Evolutionary conservation across 2,113 vertebrate genomes (phyloP).

Genomic region (Cathartes aura): DNA sequence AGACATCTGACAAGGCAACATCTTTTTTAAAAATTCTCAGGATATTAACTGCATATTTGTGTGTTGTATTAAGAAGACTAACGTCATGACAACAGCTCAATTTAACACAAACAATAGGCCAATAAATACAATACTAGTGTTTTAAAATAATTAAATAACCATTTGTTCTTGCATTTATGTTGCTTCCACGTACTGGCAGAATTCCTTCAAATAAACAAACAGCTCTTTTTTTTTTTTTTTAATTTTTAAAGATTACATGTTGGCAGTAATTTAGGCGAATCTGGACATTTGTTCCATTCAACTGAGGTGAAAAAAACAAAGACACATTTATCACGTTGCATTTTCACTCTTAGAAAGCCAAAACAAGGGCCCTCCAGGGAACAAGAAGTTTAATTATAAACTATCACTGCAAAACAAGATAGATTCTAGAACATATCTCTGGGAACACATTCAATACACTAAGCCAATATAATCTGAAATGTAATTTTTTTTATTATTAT

Average conservation of each 20-base stretch:
- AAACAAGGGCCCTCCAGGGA: not conserved
- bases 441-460: not conserved
- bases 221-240: not conserved
- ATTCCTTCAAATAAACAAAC: slow-evolving; percentile 44
- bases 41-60: slow-evolving; percentile 29
- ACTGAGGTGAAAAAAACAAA: not conserved
- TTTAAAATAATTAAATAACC: slow-evolving; percentile 43
- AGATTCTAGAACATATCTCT: not conserved
- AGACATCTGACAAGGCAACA: not conserved
- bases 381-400: slow-evolving; percentile 22
- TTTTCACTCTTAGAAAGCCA: slow-evolving; percentile 18
- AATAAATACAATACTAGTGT: slow-evolving; percentile 26
- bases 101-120: slow-evolving; percentile 19
- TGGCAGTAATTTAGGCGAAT: not conserved
- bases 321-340: not conserved
- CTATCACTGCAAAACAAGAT: not conserved
- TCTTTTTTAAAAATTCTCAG: not conserved
- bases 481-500: not conserved
- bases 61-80: slow-evolving; percentile 16
- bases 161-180: slow-evolving; percentile 27
- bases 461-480: not conserved
- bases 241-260: not conserved
- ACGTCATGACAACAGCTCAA: slow-evolving; percentile 37
- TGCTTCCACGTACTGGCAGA: slow-evolving; percentile 36
- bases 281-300: slow-evolving; percentile 12